Evolutionary conservation across 2,888 invertebrate species (phyloP), one percentile per base, ranked within the genome.

Genomic region (Trypoxylon attenuatum): DNA sequence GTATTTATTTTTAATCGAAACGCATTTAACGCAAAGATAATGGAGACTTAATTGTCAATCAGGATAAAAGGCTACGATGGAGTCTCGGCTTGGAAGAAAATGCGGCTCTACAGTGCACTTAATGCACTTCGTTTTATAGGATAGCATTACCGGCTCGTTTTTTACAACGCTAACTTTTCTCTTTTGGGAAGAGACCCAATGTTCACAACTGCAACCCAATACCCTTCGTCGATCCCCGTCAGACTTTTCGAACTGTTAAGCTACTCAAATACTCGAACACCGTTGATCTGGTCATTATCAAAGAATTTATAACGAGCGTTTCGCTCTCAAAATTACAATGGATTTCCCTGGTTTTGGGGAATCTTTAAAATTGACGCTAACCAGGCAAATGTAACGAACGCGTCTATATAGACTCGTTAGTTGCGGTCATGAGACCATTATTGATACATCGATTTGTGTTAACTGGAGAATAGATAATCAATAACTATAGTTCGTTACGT

Each of bases 401-500:
- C n/a, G n/a, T n/a, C n/a, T n/a, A n/a, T n/a, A n/a, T n/a, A n/a
- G 43, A 3, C n/a, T 10, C 3, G 21, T 43, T 21, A 43, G 22
- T 22, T 21, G 22, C 38, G 10, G 10, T 5, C 13, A 38, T 5
- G 13, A 8, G 38, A 41, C n/a, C n/a, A n/a, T 22, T 13, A 43
- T 21, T 22, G 22, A 22, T 22, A 1, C 43, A 13, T 4, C 43
- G 43, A 43, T 43, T 22, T 13, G n/a, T 22, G 22, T 13, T 43
- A 21, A 5, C 1, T 6, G 10, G n/a, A 2, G 43, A 43, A 43
- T 21, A 22, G 22, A 43, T 43, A 43, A 43, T 43, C 43, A n/a
- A 43, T 43, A 43, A 43, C 43, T 22, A 21, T 5, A 13, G 43
- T 21, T 43, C 43, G 43, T 43, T 43, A 43, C 22, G 13, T 22